Base-by-base conservation (phyloP, 2,797 vertebrate species). In the Gymnoscopelus braueri region DNA sequence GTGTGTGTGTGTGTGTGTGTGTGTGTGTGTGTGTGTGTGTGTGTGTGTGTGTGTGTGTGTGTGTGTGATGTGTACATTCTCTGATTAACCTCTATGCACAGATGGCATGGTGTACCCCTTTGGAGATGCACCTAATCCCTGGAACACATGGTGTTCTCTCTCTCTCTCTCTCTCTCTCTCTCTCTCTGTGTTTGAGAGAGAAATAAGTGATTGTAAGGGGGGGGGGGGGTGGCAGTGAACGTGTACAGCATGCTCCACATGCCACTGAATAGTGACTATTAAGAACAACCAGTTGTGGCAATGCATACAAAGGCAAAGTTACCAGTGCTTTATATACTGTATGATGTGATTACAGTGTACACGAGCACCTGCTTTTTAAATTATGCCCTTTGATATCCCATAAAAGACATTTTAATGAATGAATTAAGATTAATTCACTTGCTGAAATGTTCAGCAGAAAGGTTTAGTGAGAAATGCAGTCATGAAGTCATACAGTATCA, bases 101-200 rank as follows among this genome's bases (percentile, higher is more conserved):
- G 89, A 90, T 92, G 88, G 84, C 75, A 67, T 71, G 75, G 60
- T 56, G 3, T 79, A 67, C 65, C 72, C 79, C 71, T 80, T 78
- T 69, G 49, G 65, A 80, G 72, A 79, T 68, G 72, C 74, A 78
- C 70, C 44, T 83, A 88, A 88, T 86, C 84, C 79, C 72, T 77
- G 23, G 56, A 76, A 85, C 84, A 86, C 79, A 86, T 84, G 82
- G 71, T n/a, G n/a, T n/a, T 54, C 10, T 39, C 26, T 32, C 39
- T 6, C 7, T 8, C 7, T 9, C 39, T 78, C 77, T 72, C 61
- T 2, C 39, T 6, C 7, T 3, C 39, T 6, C 7, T 8, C 7
- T 9, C 39, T 80, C 77, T 74, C 59, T 3, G 44, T 44, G 32
- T 5, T 11, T 66, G 7, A 44, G 39, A 44, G 39, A 44, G 39